Conservation (phyloP, 2,888 invertebrate species). For the Pemphredon lugubris region DNA sequence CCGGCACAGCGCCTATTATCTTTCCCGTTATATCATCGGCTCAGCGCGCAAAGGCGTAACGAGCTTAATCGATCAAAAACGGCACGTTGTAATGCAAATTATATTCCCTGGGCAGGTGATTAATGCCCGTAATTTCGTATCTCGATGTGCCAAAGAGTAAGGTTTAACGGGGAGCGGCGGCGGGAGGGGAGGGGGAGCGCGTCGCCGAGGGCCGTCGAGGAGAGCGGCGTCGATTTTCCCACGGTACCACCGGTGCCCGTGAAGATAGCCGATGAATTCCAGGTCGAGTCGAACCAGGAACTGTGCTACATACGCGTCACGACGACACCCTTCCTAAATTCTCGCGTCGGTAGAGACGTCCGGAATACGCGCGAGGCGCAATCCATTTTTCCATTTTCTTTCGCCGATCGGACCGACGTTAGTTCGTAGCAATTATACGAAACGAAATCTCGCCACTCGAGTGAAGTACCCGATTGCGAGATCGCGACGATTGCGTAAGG, state of each 20-base stretch:
- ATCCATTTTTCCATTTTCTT: neutral
- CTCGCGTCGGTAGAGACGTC: conserved; percentile 6
- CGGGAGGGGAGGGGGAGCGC: conserved; percentile 7
- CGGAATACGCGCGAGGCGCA: neutral
- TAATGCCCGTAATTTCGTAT: neutral
- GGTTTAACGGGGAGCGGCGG: neutral
- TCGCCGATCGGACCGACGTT: neutral
- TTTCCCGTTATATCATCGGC: conserved; percentile 7
- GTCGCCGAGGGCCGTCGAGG: conserved; percentile 21
- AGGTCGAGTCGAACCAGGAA: conserved; percentile 44
- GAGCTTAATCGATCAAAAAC: neutral
- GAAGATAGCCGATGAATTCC: conserved; percentile 38
- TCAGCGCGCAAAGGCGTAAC: neutral
- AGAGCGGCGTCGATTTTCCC: conserved; percentile 38
- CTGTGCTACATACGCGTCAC: conserved; percentile 15
- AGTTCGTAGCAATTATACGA: too few relatives aligned
- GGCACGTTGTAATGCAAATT: neutral
- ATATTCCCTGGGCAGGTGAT: neutral
- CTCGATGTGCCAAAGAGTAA: neutral
- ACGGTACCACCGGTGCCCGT: conserved; percentile 37
- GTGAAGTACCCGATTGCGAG: too few relatives aligned
- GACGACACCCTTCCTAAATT: neutral
- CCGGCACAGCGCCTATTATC: neutral
- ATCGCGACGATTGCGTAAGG: too few relatives aligned
- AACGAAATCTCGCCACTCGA: too few relatives aligned